Evolutionary conservation across 2,888 invertebrate genomes (phyloP).

Genomic region (Melanostoma scalare): DNA sequence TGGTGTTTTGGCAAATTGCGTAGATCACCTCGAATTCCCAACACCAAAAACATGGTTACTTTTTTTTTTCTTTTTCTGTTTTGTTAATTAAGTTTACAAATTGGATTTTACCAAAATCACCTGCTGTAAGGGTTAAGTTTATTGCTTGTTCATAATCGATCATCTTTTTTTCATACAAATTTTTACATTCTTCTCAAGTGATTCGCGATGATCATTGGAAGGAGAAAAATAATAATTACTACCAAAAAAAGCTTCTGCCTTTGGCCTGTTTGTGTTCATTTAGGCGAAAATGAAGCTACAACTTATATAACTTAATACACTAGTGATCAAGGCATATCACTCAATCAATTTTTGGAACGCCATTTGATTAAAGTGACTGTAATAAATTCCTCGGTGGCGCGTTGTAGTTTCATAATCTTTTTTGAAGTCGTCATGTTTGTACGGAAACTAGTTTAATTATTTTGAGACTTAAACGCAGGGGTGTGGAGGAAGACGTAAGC

Average conservation of each 20-base stretch:
- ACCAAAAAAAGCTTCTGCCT: constrained; percentile 6
- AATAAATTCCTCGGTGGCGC: not conserved
- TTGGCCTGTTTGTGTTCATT: not conserved
- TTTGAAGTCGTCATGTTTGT: too few species aligned
- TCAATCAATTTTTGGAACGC: constrained; percentile 1
- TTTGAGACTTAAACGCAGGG: too few species aligned
- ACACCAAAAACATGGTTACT: constrained; percentile 6
- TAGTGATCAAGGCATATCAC: constrained; percentile 12
- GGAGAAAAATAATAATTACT: constrained; percentile 5
- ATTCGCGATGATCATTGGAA: not conserved
- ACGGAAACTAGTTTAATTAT: too few species aligned
- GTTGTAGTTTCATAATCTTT: too few species aligned
- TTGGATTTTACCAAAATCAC: constrained; percentile 27
- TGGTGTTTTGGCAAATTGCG: constrained; percentile 39
- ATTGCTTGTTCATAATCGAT: not conserved
- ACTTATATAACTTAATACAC: constrained; percentile 11
- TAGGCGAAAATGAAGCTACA: constrained; percentile 12
- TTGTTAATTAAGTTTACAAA: constrained; percentile 11
- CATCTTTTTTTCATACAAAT: not conserved
- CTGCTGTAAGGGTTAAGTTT: constrained; percentile 35
- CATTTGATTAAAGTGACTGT: not conserved
- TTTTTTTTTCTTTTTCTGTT: not conserved
- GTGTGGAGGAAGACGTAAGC: too few species aligned
- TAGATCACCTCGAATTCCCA: constrained; percentile 50
- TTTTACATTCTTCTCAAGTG: not conserved